phyloP scores from a whole-genome alignment of 2,888 invertebrate species.

The Ophraella communa region DNA sequence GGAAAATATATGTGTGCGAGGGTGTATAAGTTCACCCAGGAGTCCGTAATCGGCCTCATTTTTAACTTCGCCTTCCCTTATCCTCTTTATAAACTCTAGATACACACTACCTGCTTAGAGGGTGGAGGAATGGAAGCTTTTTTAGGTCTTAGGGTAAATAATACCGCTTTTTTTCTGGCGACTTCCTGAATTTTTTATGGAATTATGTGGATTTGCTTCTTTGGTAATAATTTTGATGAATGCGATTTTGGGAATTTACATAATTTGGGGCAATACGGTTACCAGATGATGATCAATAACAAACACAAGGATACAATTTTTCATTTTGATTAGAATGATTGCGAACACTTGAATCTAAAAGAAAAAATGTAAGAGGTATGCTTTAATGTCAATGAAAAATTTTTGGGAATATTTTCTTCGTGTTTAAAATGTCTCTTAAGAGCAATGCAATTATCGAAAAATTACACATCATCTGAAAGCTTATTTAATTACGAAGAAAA shows the following conservation, averaged over 20 bases:
- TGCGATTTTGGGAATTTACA: constrained; percentile 5
- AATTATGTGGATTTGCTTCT: constrained; percentile 18
- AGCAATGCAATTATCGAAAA: too few relatives aligned
- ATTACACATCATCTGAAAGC: too few relatives aligned
- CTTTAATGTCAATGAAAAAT: too few relatives aligned
- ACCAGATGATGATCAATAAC: background rate
- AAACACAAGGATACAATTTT: background rate
- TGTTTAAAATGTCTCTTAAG: too few relatives aligned
- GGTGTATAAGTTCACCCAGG: constrained; percentile 48
- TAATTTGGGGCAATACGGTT: background rate
- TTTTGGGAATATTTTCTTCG: too few relatives aligned
- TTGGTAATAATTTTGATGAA: constrained; percentile 13
- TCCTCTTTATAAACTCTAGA: constrained; percentile 46
- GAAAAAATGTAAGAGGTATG: too few relatives aligned
- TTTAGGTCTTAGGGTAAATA: constrained; percentile 22
- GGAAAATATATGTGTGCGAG: constrained; percentile 45
- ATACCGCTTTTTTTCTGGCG: constrained; percentile 11
- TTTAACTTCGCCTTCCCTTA: constrained; percentile 48
- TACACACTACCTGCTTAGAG: constrained; percentile 31
- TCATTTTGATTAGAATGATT: background rate
- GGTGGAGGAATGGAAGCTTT: constrained; percentile 13
- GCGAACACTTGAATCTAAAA: background rate
- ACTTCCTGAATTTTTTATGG: constrained; percentile 21
- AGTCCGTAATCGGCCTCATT: constrained; percentile 52
- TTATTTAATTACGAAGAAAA: too few relatives aligned